phyloP scores from a whole-genome alignment of 2,888 invertebrate genomes.

The Trichogramma dendrolimi region DNA sequence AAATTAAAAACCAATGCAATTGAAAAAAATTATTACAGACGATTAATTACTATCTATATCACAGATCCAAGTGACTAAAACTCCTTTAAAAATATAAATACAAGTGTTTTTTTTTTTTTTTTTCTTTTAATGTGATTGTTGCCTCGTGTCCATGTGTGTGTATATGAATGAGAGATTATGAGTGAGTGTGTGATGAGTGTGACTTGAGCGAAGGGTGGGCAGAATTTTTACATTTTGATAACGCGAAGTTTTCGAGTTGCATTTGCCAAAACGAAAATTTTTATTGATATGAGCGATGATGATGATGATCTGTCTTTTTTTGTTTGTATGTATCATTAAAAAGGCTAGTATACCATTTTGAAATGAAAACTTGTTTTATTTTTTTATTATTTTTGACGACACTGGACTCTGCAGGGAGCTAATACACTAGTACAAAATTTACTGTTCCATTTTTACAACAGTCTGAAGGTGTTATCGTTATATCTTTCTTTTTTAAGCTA shows the following conservation, averaged over 20 bases:
- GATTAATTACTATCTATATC: constrained; percentile 53
- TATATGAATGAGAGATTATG: background rate
- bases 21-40: constrained; percentile 48
- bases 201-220: too few relatives aligned
- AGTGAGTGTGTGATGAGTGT: constrained; percentile 24
- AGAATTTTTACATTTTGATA: too few relatives aligned
- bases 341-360: background rate
- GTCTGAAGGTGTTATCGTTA: constrained; percentile 2
- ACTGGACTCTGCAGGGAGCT: constrained; percentile 27
- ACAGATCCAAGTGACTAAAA: constrained; percentile 53
- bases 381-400: constrained; percentile 15
- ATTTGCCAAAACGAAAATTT: too few relatives aligned
- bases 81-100: constrained; percentile 51
- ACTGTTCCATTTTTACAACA: too few relatives aligned
- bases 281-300: too few relatives aligned
- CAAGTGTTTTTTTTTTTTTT: too few relatives aligned
- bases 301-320: too few relatives aligned
- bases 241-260: too few relatives aligned
- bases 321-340: too few relatives aligned
- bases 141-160: background rate
- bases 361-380: background rate
- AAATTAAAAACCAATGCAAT: constrained; percentile 32
- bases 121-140: constrained; percentile 9
- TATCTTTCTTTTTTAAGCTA: constrained; percentile 1
- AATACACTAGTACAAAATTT: background rate